These are phyloP conservation scores for Gulo gulo DNA, from an alignment of 2,113 vertebrate species.

Conservation along the genomic window DNA sequence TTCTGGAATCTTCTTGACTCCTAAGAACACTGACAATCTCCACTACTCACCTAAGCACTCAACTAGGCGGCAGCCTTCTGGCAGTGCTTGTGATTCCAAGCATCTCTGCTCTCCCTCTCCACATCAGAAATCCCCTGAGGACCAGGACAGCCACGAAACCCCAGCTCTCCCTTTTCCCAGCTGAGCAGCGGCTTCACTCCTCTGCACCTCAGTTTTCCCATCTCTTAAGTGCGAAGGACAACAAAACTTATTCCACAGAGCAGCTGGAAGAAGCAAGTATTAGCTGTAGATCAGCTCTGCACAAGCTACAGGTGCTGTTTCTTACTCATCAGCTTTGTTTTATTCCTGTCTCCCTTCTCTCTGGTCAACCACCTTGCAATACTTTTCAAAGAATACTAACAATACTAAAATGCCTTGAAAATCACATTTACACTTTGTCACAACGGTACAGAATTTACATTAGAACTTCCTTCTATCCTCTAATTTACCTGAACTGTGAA, in stretches of 20 bases:
- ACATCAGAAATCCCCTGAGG: not conserved
- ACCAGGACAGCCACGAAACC: not conserved
- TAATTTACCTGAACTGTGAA: not conserved
- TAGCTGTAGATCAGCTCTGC: not conserved
- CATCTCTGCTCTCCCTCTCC: not conserved
- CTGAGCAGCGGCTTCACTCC: not conserved
- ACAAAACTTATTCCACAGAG: not conserved
- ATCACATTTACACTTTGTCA: conserved; percentile 28
- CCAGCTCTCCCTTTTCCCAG: not conserved
- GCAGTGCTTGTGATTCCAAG: not conserved
- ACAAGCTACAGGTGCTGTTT: not conserved
- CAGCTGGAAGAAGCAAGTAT: not conserved
- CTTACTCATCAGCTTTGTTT: not conserved
- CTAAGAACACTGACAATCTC: too few relatives aligned
- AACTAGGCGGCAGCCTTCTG: not conserved
- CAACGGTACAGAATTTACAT: conserved; percentile 39
- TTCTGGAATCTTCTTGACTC: not conserved
- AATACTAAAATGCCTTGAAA: conserved; percentile 10
- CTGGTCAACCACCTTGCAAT: not conserved
- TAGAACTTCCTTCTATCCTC: conserved; percentile 43
- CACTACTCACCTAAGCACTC: not conserved
- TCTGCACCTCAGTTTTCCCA: not conserved
- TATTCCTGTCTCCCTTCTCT: not conserved
- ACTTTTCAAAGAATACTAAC: conserved; percentile 28
- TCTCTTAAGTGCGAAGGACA: conserved; percentile 18